These are phyloP conservation scores for Morpho deidamia DNA, from an alignment of 2,888 invertebrate species.

Conservation along the genomic window DNA sequence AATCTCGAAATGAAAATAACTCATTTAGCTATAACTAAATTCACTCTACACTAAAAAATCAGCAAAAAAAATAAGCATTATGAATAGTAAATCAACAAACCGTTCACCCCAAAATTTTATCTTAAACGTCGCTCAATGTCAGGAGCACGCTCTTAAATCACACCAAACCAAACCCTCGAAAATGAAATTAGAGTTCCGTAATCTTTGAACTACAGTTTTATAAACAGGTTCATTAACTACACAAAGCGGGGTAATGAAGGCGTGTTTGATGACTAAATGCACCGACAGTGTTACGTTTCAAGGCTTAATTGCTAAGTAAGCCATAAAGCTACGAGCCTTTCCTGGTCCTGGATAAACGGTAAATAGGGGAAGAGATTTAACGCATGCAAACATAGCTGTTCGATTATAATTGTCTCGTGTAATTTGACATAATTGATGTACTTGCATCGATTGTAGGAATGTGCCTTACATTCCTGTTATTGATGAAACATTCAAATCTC, in stretches of 20 bases:
- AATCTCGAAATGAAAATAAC: background rate
- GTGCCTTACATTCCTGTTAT: too few relatives aligned
- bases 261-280: slow-evolving; percentile 1
- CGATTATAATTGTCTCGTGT: too few relatives aligned
- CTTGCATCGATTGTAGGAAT: too few relatives aligned
- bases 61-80: too few relatives aligned
- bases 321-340: background rate
- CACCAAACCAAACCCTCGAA: background rate
- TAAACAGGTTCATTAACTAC: background rate
- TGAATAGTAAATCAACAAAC: too few relatives aligned
- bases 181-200: background rate
- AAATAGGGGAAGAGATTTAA: background rate
- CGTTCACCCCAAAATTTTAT: too few relatives aligned
- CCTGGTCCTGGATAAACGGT: background rate
- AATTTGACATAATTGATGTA: too few relatives aligned
- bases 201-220: background rate
- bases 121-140: background rate
- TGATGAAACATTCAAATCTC: too few relatives aligned
- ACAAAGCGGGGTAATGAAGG: background rate
- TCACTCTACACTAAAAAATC: too few relatives aligned
- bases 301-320: slow-evolving; percentile 4
- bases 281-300: slow-evolving; percentile 3
- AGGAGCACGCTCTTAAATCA: background rate
- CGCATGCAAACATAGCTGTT: too few relatives aligned
- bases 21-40: too few relatives aligned